Evolutionary conservation across 2,797 vertebrate species (phyloP).

Genomic region (Bovichtus diacanthus): DNA sequence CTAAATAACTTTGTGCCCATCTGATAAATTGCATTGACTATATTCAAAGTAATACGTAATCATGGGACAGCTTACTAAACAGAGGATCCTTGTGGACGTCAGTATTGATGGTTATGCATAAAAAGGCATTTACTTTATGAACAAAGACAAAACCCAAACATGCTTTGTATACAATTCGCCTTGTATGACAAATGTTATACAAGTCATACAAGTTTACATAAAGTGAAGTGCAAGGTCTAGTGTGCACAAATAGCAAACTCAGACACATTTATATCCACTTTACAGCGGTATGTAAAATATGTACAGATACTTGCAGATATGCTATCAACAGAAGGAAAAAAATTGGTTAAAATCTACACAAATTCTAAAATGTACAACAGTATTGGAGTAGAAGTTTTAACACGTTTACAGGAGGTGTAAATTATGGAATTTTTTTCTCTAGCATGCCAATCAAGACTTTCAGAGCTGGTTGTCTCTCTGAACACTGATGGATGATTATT

Average conservation of each 20-base stretch:
- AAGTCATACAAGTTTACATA: neutral
- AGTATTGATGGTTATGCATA: neutral
- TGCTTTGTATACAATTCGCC: neutral
- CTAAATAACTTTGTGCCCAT: neutral
- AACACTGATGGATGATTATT: conserved; percentile 25
- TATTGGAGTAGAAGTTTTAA: neutral
- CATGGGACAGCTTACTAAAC: neutral
- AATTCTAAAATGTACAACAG: neutral
- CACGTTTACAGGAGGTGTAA: neutral
- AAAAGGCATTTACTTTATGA: neutral
- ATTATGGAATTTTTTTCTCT: neutral
- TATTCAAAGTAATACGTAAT: neutral
- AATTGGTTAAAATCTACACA: neutral
- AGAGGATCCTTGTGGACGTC: neutral
- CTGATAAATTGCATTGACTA: neutral
- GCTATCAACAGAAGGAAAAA: neutral
- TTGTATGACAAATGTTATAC: neutral
- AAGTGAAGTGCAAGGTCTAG: neutral
- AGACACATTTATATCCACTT: neutral
- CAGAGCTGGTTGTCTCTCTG: conserved; percentile 10
- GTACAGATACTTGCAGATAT: neutral
- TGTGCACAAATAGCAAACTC: neutral
- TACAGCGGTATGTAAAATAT: neutral
- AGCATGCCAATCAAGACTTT: neutral
- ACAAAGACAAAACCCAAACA: neutral